These are phyloP conservation scores for Aselliscus stoliczkanus DNA, from an alignment of 2,797 vertebrate genomes.

Conservation along the genomic window DNA sequence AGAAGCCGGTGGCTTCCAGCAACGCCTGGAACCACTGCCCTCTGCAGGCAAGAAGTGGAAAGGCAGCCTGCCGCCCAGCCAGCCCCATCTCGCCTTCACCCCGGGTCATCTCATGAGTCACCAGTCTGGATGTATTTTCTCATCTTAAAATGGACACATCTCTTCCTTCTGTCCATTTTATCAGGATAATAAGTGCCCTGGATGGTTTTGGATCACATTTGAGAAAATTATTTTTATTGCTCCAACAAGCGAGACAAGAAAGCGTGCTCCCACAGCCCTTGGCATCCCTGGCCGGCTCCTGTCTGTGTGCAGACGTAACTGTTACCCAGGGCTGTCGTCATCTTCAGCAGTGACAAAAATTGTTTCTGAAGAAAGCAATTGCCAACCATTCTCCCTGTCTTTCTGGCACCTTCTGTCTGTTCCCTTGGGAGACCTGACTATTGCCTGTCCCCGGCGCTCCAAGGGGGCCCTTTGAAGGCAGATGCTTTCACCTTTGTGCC, in stretches of 20 bases:
- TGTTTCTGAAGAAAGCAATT: neutral
- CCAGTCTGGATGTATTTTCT: neutral
- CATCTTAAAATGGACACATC: neutral
- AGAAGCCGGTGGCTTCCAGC: neutral
- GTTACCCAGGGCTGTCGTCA: neutral
- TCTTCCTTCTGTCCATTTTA: neutral
- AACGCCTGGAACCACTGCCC: neutral
- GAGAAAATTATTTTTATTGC: neutral
- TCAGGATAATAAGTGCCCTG: neutral
- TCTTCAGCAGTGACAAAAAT: neutral
- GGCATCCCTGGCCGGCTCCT: neutral
- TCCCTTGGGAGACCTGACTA: neutral
- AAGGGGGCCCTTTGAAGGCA: neutral
- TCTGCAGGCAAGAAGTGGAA: constrained; percentile 42
- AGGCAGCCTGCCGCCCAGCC: neutral
- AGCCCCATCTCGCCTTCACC: neutral
- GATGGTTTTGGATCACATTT: neutral
- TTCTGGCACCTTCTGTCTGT: neutral
- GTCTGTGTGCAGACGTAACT: neutral
- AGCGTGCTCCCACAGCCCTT: neutral
- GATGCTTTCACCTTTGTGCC: neutral
- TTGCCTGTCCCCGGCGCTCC: neutral
- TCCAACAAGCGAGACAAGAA: neutral
- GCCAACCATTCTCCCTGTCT: neutral
- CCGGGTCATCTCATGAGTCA: neutral